Base-by-base conservation (phyloP, 2,888 invertebrate species). In the Trichogramma evanescens region DNA sequence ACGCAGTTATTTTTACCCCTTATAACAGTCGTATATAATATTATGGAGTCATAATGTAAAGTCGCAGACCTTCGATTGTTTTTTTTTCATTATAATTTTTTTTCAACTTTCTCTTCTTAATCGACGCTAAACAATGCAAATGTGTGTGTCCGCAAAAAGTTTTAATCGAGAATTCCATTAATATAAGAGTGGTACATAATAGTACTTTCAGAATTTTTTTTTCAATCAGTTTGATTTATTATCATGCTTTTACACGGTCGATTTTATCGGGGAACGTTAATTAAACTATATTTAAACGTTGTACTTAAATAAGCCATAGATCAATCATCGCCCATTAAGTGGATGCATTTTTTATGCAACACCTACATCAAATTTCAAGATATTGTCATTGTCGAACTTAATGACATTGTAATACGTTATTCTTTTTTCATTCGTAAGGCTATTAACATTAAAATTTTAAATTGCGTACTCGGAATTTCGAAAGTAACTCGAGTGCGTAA, bases 31-130 rank as follows among this genome's bases (percentile, higher is more conserved):
- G 26, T 26, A 26, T 26, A 26, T 3, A 26, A 26, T 26, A 26
- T 26, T 26, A 26, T 26, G 26, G 26, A 26, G 26, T 26, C 26
- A 26, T 26, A 26, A 26, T 26, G 26, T 1, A 2, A 26, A 56
- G 60, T 48, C 58, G 50, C 41, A 58, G 63, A 60, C 63, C 63
- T 63, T 63, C 58, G 58, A 61, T 56, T 54, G 13, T 58, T 61
- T 58, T 61, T 41, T 13, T 7, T 26, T 26, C 26, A 26, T 26
- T 26, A 26, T 26, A 26, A 26, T 26, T 26, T 42, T 44, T 43
- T 41, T 56, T 8, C 52, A 9, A 48, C 57, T 52, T 13, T 10
- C 48, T n/a, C 48, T 48, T 13, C 26, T 10, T 48, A 10, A 13
- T 52, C 58, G 52, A 41, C 52, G 42, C 52, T 61, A 56, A 61